These are phyloP conservation scores for Acheta domesticus DNA, from an alignment of 2,888 invertebrate genomes.

Conservation along the genomic window DNA sequence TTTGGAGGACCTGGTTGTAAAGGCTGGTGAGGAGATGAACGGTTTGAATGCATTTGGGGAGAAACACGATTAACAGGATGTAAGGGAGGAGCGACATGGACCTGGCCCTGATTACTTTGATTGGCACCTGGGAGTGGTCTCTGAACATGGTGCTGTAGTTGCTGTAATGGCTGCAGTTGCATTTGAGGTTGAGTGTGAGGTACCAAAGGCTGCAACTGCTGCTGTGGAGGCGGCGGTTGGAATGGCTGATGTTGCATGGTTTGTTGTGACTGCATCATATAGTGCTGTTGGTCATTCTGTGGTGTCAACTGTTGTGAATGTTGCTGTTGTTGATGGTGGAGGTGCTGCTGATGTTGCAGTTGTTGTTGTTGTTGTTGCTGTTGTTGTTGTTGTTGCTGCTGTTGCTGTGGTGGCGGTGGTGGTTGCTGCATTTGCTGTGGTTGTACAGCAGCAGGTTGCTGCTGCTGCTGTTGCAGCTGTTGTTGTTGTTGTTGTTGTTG, in stretches of 20 bases:
- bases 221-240: conserved; percentile 42
- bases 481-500: conserved; percentile 39
- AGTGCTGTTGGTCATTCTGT: conserved; percentile 2
- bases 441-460: conserved; percentile 47
- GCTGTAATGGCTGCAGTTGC: conserved; percentile 34
- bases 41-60: conserved; percentile 21
- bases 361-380: conserved; percentile 26
- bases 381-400: conserved; percentile 20
- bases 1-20: background rate
- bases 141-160: conserved; percentile 37
- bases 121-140: conserved; percentile 25
- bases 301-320: conserved; percentile 26
- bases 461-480: conserved; percentile 45
- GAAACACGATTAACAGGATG: conserved; percentile 24
- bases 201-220: conserved; percentile 32
- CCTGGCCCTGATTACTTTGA: conserved; percentile 30
- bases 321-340: conserved; percentile 33
- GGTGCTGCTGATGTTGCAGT: conserved; percentile 29
- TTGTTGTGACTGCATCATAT: conserved; percentile 41
- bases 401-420: conserved; percentile 33
- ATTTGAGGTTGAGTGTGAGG: conserved; percentile 37
- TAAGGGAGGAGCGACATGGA: conserved; percentile 23
- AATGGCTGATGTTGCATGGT: conserved; percentile 41
- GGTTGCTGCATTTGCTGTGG: conserved; percentile 40
- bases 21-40: conserved; percentile 18